Evolutionary conservation across 2,888 invertebrate species (phyloP).

Genomic region (Stramonita haemastoma): DNA sequence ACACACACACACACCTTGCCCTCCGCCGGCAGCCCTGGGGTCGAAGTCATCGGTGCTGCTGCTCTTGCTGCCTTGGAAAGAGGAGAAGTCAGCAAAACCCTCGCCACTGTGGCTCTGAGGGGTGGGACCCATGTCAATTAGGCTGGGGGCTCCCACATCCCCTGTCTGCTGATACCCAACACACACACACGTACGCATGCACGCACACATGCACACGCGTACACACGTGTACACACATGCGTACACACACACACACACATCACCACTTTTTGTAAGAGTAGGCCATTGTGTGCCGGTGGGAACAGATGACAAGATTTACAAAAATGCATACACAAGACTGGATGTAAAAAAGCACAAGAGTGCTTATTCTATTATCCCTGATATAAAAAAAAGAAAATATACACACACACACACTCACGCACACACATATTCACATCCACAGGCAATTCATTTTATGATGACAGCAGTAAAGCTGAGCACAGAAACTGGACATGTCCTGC

Average conservation of each 20-base stretch:
- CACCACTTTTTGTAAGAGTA: too few species aligned
- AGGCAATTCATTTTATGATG: not conserved
- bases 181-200: not conserved
- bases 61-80: conserved; percentile 64
- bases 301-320: too few species aligned
- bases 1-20: not conserved
- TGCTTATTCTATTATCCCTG: too few species aligned
- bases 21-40: conserved; percentile 46
- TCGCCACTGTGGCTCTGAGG: conserved; percentile 48
- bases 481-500: too few species aligned
- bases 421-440: not conserved
- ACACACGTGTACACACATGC: not conserved
- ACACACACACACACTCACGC: not conserved
- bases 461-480: too few species aligned
- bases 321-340: too few species aligned
- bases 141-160: conserved; percentile 48
- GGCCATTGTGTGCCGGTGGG: too few species aligned
- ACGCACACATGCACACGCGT: not conserved
- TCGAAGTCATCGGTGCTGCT: conserved; percentile 56
- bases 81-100: conserved; percentile 69
- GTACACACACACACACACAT: not conserved
- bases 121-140: conserved; percentile 61
- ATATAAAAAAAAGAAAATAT: not conserved
- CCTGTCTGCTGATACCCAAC: conserved; percentile 55
- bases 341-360: too few species aligned